phyloP scores from a whole-genome alignment of 30 jellyfish, hydroid and myxozoan genomes.

The Nemopilema nomurai region DNA sequence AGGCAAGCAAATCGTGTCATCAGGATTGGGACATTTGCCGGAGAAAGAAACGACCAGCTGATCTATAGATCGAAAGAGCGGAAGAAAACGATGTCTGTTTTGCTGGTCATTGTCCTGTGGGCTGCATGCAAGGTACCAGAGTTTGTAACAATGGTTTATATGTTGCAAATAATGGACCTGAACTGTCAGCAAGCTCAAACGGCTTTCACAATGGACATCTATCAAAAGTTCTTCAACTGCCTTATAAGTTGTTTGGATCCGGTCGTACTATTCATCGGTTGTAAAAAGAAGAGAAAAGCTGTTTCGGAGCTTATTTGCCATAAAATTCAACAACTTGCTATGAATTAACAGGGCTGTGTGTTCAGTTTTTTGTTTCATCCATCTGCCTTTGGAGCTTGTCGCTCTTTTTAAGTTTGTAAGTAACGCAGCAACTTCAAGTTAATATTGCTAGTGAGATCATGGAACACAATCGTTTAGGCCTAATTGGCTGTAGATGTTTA shows the following conservation, averaged over 20 bases:
- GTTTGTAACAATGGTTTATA: neutral
- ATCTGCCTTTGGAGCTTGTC: too few species aligned
- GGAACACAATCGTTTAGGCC: too few species aligned
- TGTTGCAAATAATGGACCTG: neutral
- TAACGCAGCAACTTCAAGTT: too few species aligned
- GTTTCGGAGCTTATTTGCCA: neutral
- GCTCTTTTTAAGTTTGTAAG: too few species aligned
- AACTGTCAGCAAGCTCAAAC: neutral
- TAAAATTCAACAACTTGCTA: neutral
- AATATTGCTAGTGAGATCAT: too few species aligned
- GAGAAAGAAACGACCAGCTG: neutral
- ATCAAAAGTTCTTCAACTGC: neutral
- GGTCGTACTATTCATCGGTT: neutral
- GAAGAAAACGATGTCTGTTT: neutral
- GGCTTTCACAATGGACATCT: neutral
- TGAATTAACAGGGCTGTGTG: too few species aligned
- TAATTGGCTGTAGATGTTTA: too few species aligned
- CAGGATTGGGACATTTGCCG: conserved; percentile 4
- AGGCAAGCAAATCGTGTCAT: neutral
- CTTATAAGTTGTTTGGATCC: neutral
- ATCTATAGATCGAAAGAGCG: neutral
- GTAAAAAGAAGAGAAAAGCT: neutral
- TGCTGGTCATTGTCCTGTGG: neutral
- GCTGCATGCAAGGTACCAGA: neutral
- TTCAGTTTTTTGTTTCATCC: too few species aligned